phyloP scores from a whole-genome alignment of 2,797 vertebrate genomes.

The Chelon labrosus region DNA sequence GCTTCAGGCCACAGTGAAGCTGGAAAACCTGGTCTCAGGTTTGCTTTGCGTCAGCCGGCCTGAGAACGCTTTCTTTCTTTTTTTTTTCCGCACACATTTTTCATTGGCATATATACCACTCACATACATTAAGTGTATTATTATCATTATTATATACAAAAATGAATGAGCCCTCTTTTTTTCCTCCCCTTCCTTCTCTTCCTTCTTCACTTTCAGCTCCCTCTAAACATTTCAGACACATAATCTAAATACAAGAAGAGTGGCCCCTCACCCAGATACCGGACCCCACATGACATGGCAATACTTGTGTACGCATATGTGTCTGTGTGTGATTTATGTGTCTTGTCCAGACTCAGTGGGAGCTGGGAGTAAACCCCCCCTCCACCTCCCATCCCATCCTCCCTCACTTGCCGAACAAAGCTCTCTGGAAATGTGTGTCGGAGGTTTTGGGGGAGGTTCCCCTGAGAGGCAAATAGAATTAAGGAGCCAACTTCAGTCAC shows the following conservation, averaged over 20 bases:
- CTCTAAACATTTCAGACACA: conserved; percentile 35
- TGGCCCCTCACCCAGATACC: conserved; percentile 66
- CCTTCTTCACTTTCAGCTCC: conserved; percentile 40
- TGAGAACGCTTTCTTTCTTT: background rate
- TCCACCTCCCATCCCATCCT: conserved; percentile 1
- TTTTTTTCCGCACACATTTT: background rate
- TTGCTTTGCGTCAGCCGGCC: background rate
- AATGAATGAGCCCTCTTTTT: background rate
- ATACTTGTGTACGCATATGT: conserved; percentile 35
- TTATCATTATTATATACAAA: background rate
- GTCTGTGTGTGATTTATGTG: conserved; percentile 76
- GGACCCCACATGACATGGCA: conserved; percentile 64
- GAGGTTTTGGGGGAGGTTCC: conserved; percentile 71
- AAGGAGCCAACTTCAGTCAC: conserved; percentile 66
- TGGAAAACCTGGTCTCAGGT: background rate
- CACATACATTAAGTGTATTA: background rate
- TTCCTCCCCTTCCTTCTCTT: conserved; percentile 18
- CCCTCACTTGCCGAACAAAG: conserved; percentile 57
- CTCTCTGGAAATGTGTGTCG: conserved; percentile 73
- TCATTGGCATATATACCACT: background rate
- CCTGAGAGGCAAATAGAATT: conserved; percentile 73
- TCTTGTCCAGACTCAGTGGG: conserved; percentile 76
- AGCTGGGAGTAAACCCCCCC: conserved; percentile 45
- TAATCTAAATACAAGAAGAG: conserved; percentile 11
- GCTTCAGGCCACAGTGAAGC: too few species aligned